Percentiles rank a stretch among this genome's conserved stretches.
These are phyloP conservation scores for Palythoa caribaeorum DNA, from an alignment of 92 coral and sea anemone species.

Conservation along the genomic window DNA sequence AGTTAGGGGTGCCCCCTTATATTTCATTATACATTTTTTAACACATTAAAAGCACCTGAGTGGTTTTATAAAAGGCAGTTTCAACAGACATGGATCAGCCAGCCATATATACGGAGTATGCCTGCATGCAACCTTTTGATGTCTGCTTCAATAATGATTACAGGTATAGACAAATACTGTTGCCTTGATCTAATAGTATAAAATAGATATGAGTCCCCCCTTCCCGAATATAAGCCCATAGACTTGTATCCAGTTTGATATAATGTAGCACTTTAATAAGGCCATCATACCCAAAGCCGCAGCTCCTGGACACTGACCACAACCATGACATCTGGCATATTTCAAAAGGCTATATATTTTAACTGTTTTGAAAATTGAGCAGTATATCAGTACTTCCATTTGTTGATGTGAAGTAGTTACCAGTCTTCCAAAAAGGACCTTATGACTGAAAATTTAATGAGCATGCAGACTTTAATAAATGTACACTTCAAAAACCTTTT, in stretches of 20 bases:
- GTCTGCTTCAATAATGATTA: neutral
- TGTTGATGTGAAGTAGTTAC: neutral
- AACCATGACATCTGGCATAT: no score
- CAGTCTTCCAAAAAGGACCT: neutral
- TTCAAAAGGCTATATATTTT: conserved; percentile 41
- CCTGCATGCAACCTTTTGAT: conserved; percentile 20
- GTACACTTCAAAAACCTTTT: neutral
- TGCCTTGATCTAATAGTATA: neutral
- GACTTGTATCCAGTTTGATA: no score
- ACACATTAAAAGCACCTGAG: no score
- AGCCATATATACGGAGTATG: conserved; percentile 3
- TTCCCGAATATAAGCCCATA: neutral
- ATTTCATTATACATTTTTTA: no score
- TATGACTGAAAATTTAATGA: neutral
- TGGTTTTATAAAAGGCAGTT: neutral
- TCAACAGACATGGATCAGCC: neutral
- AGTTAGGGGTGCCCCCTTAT: no score
- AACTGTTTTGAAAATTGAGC: neutral
- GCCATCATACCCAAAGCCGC: no score
- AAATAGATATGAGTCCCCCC: neutral
- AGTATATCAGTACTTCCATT: no score
- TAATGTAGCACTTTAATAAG: no score
- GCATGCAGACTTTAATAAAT: neutral
- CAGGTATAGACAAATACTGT: neutral
- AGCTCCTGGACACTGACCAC: conserved; percentile 33